Conservation (phyloP, 2,888 invertebrate genomes). For the Cephonodes hylas region DNA sequence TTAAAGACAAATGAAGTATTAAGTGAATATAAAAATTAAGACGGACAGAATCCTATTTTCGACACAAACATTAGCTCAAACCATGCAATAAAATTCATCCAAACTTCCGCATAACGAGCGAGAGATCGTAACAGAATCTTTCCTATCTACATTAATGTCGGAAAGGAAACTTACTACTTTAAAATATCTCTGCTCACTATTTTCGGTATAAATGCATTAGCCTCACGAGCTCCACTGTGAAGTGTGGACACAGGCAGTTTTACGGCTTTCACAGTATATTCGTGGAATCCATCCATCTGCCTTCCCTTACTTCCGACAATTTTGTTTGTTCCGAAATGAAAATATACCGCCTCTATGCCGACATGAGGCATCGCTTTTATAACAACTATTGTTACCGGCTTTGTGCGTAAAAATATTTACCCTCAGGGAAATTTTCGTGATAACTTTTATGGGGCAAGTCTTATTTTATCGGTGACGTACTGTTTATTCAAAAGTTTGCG, state of each 20-base stretch:
- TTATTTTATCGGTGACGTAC: background rate
- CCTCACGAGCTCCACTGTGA: background rate
- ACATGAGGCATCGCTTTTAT: background rate
- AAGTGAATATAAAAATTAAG: too few relatives aligned
- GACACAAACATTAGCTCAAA: too few relatives aligned
- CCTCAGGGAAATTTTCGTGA: background rate
- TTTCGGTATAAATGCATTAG: background rate
- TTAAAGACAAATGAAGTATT: too few relatives aligned
- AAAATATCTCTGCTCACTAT: too few relatives aligned
- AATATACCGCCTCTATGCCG: background rate
- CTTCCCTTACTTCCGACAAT: background rate
- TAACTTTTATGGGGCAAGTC: background rate
- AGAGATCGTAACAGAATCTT: too few relatives aligned
- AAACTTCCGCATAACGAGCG: too few relatives aligned
- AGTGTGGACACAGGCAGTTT: too few relatives aligned
- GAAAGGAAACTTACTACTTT: too few relatives aligned
- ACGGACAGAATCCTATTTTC: too few relatives aligned
- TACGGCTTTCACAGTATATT: conserved; percentile 4
- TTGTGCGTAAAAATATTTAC: background rate
- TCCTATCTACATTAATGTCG: too few relatives aligned
- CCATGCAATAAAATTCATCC: too few relatives aligned
- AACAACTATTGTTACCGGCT: background rate
- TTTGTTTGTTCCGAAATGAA: conserved; percentile 7
- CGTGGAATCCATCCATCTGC: conserved; percentile 2
- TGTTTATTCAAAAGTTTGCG: background rate